phyloP scores from a whole-genome alignment of 2,797 vertebrate species.

The Selene dorsalis region DNA sequence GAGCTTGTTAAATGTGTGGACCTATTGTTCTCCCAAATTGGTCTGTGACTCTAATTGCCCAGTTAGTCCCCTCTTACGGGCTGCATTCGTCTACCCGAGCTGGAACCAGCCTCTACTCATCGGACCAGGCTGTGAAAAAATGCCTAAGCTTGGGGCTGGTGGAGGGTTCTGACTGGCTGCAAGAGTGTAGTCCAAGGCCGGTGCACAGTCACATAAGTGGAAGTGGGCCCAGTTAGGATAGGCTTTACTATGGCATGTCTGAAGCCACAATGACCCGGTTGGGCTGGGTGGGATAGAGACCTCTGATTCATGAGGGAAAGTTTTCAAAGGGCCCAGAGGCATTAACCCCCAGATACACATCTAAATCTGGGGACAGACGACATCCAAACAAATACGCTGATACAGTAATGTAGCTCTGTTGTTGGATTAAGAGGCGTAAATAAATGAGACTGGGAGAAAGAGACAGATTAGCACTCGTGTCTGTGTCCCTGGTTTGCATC shows the following conservation, averaged over 20 bases:
- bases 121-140: constrained; percentile 75
- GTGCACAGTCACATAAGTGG: constrained; percentile 15
- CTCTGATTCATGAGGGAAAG: constrained; percentile 58
- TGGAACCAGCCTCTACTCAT: constrained; percentile 72
- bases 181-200: constrained; percentile 21
- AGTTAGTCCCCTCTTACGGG: constrained; percentile 81
- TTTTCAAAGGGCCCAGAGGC: constrained; percentile 53
- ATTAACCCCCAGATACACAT: constrained; percentile 65
- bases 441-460: constrained; percentile 32
- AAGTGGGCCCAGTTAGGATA: constrained; percentile 31
- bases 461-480: constrained; percentile 48
- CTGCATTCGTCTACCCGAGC: constrained; percentile 77
- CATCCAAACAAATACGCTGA: constrained; percentile 65
- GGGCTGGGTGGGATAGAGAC: constrained; percentile 55
- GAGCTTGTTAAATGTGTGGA: constrained; percentile 78
- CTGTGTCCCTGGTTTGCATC: constrained; percentile 51
- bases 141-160: constrained; percentile 53
- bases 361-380: constrained; percentile 75
- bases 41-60: constrained; percentile 84
- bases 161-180: constrained; percentile 33
- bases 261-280: constrained; percentile 19
- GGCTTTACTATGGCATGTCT: constrained; percentile 40
- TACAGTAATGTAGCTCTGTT: constrained; percentile 55
- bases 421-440: constrained; percentile 40
- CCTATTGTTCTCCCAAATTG: constrained; percentile 86